Evolutionary conservation across 2,113 vertebrate species (phyloP), one percentile per base, ranked within the genome.

Genomic region (Xenopus laevis): DNA sequence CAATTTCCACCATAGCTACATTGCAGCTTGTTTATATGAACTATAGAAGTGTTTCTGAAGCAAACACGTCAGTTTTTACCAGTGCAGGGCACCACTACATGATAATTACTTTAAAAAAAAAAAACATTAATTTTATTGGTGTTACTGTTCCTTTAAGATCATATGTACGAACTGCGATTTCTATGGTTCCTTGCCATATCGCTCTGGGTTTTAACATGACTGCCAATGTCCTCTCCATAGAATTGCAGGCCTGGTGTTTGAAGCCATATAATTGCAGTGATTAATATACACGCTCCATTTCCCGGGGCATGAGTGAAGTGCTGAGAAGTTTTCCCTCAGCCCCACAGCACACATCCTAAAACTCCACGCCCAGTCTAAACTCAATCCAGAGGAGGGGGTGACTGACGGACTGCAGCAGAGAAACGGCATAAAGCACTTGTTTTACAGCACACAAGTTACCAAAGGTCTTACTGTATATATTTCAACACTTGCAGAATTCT

Each of bases 381-480:
- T 13, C 27, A 7, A 65, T n/a, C 11, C 11, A 45, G 40, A n/a
- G n/a, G 50, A 46, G 68, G 57, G 65, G 57, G 65, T 23, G 23
- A 58, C 50, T 52, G 65, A 30, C 55, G 63, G 59, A 55, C 30
- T 76, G 18, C 61, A 70, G 74, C 74, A 70, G 74, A 70, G 53
- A 53, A 68, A 62, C 30, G 30, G 23, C 16, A 62, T 12, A 15
- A 27, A 69, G 58, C 58, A 61, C 66, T 69, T 53, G 68, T 71
- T 78, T 72, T 71, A 78, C 30, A 27, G 61, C 68, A 79, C 74
- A 18, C 71, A 40, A 40, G 81, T 81, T 87, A 85, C 87, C 86
- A 87, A 89, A 87, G 87, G 85, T 87, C 87, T 89, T 87, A 87
- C 83, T 89, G 87, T 87, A 84, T 79, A 40, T 40, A 40, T 40